Conservation (phyloP, 2,113 vertebrate species). For the Malurus alboscapulatus region DNA sequence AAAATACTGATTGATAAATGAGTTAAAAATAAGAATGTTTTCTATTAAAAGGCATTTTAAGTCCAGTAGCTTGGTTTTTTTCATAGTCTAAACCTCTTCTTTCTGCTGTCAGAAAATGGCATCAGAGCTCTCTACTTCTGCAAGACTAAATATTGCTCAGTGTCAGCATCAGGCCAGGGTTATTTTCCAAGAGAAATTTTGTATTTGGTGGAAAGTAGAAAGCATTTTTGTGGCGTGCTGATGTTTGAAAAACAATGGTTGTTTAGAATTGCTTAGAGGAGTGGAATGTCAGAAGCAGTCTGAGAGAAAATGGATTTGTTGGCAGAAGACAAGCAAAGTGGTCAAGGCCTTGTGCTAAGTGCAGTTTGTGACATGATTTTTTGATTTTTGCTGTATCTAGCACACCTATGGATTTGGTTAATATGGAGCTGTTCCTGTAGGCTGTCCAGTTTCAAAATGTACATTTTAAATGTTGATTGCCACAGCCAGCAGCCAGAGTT, state of each 20-base stretch:
- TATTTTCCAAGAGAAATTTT: conserved; percentile 11
- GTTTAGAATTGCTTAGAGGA: conserved; percentile 57
- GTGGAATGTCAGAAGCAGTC: conserved; percentile 54
- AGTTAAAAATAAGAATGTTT: background rate
- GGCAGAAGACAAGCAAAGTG: background rate
- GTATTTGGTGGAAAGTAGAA: conserved; percentile 39
- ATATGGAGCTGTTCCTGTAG: background rate
- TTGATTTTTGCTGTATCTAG: background rate
- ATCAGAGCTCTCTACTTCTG: background rate
- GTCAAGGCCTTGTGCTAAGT: background rate
- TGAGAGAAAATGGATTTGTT: conserved; percentile 53
- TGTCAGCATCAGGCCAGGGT: background rate
- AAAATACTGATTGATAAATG: background rate
- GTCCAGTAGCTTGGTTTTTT: background rate
- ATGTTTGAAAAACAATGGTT: conserved; percentile 55
- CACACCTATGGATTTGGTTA: background rate
- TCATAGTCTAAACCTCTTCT: background rate
- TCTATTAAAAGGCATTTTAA: background rate
- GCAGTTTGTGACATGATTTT: background rate
- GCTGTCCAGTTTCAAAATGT: background rate
- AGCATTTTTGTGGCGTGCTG: conserved; percentile 59
- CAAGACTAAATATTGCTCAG: background rate
- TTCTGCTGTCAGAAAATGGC: background rate
- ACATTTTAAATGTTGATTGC: background rate
- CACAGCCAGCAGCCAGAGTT: background rate